Conservation (phyloP, 2,888 invertebrate genomes). For the Macrosiphum euphorbiae region DNA sequence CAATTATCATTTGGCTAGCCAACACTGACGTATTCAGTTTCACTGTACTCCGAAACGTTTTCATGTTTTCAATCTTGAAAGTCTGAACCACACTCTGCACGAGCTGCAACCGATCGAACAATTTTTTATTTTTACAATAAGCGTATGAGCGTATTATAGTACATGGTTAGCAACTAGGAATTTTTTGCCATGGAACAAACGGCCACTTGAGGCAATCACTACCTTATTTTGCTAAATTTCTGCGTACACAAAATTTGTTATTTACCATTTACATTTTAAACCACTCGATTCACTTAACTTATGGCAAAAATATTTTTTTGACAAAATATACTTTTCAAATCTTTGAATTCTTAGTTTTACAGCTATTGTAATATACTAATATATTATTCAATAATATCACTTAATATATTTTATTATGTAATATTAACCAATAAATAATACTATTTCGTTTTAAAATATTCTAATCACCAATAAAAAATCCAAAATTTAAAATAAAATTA, state of each 20-base stretch:
- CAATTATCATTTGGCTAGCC: not conserved
- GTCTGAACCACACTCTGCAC: not conserved
- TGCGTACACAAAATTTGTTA: not conserved
- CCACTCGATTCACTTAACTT: not conserved
- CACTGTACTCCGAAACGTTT: no score
- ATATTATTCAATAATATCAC: no score
- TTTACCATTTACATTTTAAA: not conserved
- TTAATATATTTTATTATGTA: not conserved
- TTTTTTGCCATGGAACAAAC: not conserved
- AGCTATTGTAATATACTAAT: not conserved
- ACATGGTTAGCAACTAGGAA: not conserved
- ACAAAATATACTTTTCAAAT: not conserved
- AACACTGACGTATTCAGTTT: not conserved
- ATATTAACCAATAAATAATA: not conserved
- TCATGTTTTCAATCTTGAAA: not conserved
- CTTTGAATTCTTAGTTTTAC: not conserved
- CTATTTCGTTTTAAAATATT: not conserved
- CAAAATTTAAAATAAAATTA: not conserved
- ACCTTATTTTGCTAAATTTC: no score
- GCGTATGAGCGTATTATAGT: no score
- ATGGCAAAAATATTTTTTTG: not conserved
- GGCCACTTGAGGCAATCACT: not conserved
- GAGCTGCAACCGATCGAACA: not conserved
- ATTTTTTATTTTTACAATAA: not conserved
- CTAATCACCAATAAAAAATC: not conserved